A percentile compares a stretch with the other conserved stretches of the same genome.
Evolutionary conservation across 2,113 vertebrate genomes (phyloP).

Genomic region (Brachirus orientalis): DNA sequence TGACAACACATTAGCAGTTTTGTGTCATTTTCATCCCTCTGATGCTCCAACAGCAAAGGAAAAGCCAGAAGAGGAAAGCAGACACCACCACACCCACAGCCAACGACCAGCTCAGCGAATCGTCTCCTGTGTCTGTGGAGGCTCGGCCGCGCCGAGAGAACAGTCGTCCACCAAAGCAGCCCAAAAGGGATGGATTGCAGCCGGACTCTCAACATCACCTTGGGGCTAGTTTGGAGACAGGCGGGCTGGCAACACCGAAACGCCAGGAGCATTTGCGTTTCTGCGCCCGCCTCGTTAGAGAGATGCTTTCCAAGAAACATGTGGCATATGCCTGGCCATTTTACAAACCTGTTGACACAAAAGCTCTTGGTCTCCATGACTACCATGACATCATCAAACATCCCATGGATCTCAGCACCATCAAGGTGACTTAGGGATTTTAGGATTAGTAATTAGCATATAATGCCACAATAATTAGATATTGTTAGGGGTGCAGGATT

Average conservation of each 20-base stretch:
- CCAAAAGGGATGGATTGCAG: conserved; percentile 84
- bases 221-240: conserved; percentile 44
- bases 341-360: conserved; percentile 91
- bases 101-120: conserved; percentile 91
- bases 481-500: not conserved
- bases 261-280: conserved; percentile 87
- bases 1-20: too few species aligned
- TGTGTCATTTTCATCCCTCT: conserved; percentile 10
- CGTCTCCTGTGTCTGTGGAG: conserved; percentile 84
- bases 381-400: conserved; percentile 95
- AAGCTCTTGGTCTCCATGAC: conserved; percentile 89
- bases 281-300: conserved; percentile 87
- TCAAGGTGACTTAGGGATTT: conserved; percentile 82
- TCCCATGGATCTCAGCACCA: conserved; percentile 93
- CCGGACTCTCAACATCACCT: conserved; percentile 87
- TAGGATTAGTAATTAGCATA: too few species aligned
- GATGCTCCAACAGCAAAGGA: conserved; percentile 82
- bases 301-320: conserved; percentile 93
- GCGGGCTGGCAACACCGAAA: conserved; percentile 66
- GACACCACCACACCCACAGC: conserved; percentile 93
- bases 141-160: conserved; percentile 83
- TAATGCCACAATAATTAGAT: too few species aligned
- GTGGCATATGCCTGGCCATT: conserved; percentile 92
- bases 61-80: conserved; percentile 96
- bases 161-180: conserved; percentile 85